Evolutionary conservation across 2,797 vertebrate species (phyloP), one percentile per base, ranked within the genome.

Genomic region (Phataginus tricuspis): DNA sequence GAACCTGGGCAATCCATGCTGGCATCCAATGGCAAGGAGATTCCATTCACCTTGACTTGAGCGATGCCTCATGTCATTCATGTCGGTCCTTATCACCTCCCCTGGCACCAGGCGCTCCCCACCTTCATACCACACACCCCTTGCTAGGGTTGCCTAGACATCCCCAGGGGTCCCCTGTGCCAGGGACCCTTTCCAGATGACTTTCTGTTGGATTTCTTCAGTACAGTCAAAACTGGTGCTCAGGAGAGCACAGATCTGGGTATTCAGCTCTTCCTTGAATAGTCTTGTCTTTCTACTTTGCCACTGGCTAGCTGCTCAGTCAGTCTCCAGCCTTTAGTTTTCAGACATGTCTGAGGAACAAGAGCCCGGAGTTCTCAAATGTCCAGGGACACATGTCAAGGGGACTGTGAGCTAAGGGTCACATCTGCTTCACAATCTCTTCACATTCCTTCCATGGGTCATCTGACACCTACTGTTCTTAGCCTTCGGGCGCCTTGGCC

Each of bases 221-320:
- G 25, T 45, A 19, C 14, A 8, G 14, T 51, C 39, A 34, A 71
- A 31, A 37, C 16, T 34, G 19, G 31, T 19, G 4, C 13, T 12
- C 13, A 39, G 72, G 37, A 9, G 5, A 68, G 21, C 51, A 42
- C 21, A 7, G 1, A 16, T 57, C 68, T 18, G 63, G 31, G 18
- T 6, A 9, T n/a, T 19, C 2, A 7, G 7, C 18, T 90, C 29
- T 74, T 75, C 6, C 0, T 6, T 0, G 1, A 51, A 15, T 7
- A 14, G 68, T 19, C 39, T 37, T 31, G 18, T 72, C 59, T 75
- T 15, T 23, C 19, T 37, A 4, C 8, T 39, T 23, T 2, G 39
- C n/a, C 1, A 5, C 39, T 34, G 37, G 4, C 49, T 59, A 78
- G 29, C 39, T 14, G 27, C 49, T 59, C 18, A 2, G 25, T 4